Base-by-base conservation (phyloP, 53 echinoderm and acorn worm genomes). In the Henricia sp. region DNA sequence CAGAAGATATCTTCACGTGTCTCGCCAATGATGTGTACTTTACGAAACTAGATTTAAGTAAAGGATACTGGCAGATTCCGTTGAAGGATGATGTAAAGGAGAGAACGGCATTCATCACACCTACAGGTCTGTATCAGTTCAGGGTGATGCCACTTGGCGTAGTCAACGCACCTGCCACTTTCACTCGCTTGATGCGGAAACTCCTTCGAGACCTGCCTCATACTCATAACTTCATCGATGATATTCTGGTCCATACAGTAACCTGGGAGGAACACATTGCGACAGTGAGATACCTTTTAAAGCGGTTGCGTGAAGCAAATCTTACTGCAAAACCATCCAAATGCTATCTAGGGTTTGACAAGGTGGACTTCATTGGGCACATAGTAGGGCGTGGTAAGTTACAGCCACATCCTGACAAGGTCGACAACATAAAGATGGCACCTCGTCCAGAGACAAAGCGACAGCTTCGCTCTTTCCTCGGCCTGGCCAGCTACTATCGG, bases 101-200 rank as follows among this genome's bases (percentile, higher is more conserved):
- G 19, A 32, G 43, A 8, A 58, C 89, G 28, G 70, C 84, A 1
- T 72, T 89, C 11, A 50, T 71, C 17, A 83, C 84, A 37, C 84
- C 84, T 1, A n/a, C 84, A 14, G 89, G 89, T 19, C 38, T 89
- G 21, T 89, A 59, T 60, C 84, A 84, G 41, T 84, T 74, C 37
- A 25, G 44, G 13, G 50, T 63, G 17, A 88, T 88, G 89, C 89
- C 89, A 14, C 83, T 88, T 37, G 89, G 89, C 13, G 43, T 88
- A 34, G 83, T 88, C 1, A 88, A 88, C 64, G 41, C 72, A 21
- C 85, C 78, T 3, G 80, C 87, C 0, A 62, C 87, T 2, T 87
- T 87, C 26, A 87, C 62, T 64, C n/a, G 87, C 19, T 30, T 72
- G 12, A 87, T 87, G 87, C 30, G 87, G 37, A 52, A 23, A 29